Percentiles rank a stretch among this genome's conserved stretches.
phyloP scores from a whole-genome alignment of 2,888 invertebrate species.

The Mythimna impura region DNA sequence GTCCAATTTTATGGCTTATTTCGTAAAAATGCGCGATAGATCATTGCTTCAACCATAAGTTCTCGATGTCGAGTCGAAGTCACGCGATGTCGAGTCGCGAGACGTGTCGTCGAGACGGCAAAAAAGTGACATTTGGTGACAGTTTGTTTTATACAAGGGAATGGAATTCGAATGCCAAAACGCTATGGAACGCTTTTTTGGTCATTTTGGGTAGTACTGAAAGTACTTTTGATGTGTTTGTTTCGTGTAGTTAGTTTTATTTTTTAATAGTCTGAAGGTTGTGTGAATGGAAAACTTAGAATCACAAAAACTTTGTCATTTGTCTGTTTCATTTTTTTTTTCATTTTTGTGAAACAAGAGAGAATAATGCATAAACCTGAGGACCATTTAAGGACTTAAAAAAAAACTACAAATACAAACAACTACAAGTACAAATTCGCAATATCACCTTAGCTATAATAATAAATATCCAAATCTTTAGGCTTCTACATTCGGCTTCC shows the following conservation, averaged over 20 bases:
- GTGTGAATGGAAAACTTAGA: too few species aligned
- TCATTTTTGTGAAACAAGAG: too few species aligned
- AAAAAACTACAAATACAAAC: too few species aligned
- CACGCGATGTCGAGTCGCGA: constrained; percentile 69
- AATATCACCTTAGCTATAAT: too few species aligned
- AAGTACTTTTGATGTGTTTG: neutral
- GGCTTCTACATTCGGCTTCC: too few species aligned
- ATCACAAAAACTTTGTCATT: too few species aligned
- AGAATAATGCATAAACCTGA: too few species aligned
- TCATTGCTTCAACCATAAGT: constrained; percentile 80
- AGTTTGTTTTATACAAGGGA: constrained; percentile 55
- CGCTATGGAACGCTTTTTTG: constrained; percentile 41
- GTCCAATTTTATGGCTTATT: constrained; percentile 86
- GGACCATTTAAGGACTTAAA: too few species aligned
- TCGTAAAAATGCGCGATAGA: constrained; percentile 84
- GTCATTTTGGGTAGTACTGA: constrained; percentile 20
- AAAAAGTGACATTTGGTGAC: constrained; percentile 68
- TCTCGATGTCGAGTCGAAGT: constrained; percentile 61
- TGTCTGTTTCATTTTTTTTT: too few species aligned
- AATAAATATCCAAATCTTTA: too few species aligned
- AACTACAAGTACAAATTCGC: too few species aligned
- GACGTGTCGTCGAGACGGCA: constrained; percentile 58
- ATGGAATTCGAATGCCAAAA: constrained; percentile 49
- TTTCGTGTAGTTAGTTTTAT: neutral
- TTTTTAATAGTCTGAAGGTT: neutral